These are phyloP conservation scores for Nemotelus nigrinus DNA, from an alignment of 2,888 invertebrate species.

Conservation along the genomic window DNA sequence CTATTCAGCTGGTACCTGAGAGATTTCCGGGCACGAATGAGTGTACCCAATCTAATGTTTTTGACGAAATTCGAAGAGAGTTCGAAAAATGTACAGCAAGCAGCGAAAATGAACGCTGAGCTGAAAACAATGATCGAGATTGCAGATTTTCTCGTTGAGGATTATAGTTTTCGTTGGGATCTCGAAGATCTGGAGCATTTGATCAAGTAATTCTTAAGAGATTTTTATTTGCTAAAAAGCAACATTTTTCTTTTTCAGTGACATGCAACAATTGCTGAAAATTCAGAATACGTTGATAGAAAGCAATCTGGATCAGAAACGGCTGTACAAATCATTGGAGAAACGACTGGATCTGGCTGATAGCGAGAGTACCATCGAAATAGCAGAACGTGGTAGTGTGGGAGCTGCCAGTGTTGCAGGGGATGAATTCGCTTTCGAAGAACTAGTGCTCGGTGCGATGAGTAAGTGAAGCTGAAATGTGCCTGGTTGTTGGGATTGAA, in stretches of 20 bases:
- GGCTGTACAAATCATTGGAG: neutral
- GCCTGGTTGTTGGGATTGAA: too few species aligned
- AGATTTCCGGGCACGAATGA: neutral
- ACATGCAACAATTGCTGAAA: slow-evolving; percentile 4
- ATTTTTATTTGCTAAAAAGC: neutral
- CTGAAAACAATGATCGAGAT: neutral
- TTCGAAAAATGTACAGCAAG: too few species aligned
- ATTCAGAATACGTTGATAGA: slow-evolving; percentile 5
- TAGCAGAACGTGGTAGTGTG: too few species aligned
- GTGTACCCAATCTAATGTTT: neutral
- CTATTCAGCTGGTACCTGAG: slow-evolving; percentile 11
- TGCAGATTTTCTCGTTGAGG: neutral
- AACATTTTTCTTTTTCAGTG: neutral
- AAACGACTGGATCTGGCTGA: neutral
- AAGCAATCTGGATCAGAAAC: neutral
- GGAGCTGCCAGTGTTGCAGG: too few species aligned
- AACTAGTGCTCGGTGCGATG: too few species aligned
- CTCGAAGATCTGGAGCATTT: neutral
- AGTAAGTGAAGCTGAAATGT: too few species aligned
- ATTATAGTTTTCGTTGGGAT: neutral
- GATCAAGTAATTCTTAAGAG: neutral
- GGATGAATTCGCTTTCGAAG: too few species aligned
- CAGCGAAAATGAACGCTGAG: neutral
- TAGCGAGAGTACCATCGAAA: too few species aligned
- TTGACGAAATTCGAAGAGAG: neutral